Evolutionary conservation across 1,140 invertebrate genomes (phyloP).

Genomic region (Psix sp.): DNA sequence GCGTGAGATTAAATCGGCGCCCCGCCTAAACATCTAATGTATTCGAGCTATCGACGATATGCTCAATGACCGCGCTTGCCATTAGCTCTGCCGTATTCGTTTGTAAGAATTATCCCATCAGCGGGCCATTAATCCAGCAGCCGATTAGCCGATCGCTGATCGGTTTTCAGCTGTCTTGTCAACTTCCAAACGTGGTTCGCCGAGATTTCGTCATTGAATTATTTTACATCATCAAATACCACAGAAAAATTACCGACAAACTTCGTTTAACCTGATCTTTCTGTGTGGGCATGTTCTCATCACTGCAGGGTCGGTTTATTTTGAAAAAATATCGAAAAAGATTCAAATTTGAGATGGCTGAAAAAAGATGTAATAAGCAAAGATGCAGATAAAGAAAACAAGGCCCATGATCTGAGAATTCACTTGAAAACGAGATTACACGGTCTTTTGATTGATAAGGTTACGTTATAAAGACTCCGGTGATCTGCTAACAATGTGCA

Average conservation of each 20-base stretch:
- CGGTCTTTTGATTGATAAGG: slow-evolving; percentile 27
- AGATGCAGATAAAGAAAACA: not conserved
- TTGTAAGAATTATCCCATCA: slow-evolving; percentile 21
- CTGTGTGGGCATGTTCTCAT: no score
- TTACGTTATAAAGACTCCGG: slow-evolving; percentile 10
- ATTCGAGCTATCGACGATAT: slow-evolving; percentile 5
- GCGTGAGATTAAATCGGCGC: slow-evolving; percentile 28
- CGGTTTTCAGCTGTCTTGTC: no score
- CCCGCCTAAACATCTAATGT: slow-evolving; percentile 22
- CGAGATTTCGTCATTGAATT: no score
- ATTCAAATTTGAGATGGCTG: no score
- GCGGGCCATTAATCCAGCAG: not conserved
- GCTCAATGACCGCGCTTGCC: no score
- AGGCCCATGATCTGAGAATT: not conserved
- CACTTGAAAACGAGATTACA: slow-evolving; percentile 5
- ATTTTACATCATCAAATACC: no score
- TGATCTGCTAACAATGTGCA: slow-evolving; percentile 9
- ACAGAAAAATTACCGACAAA: no score
- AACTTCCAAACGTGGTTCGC: no score
- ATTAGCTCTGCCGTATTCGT: slow-evolving; percentile 15
- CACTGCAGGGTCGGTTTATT: no score
- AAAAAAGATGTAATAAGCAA: not conserved
- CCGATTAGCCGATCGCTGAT: not conserved
- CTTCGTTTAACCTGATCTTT: no score
- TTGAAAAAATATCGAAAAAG: no score